These are phyloP conservation scores for Drosophila paracracens DNA, from an alignment of 2,888 invertebrate genomes.

Conservation along the genomic window DNA sequence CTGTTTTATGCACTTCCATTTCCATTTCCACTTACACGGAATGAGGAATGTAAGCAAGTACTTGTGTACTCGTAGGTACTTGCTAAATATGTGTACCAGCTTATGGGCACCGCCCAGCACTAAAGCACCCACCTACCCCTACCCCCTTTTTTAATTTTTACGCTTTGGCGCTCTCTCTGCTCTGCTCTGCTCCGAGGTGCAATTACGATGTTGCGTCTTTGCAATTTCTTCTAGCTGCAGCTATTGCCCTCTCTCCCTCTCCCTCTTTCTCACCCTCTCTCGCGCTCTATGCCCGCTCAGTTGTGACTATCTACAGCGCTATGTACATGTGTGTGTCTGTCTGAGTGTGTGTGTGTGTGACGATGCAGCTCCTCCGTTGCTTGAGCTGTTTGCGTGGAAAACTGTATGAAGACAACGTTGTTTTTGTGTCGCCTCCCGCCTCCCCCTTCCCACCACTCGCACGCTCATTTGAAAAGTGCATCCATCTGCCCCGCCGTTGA, in stretches of 20 bases:
- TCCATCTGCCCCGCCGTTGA: conserved; percentile 63
- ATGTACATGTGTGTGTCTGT: not conserved
- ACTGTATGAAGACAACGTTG: conserved; percentile 48
- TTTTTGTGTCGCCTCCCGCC: not conserved
- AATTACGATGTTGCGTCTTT: conserved; percentile 57
- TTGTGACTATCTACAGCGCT: conserved; percentile 45
- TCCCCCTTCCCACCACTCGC: not conserved
- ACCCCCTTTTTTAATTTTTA: not conserved
- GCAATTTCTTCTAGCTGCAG: conserved; percentile 77
- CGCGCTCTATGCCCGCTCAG: conserved; percentile 20
- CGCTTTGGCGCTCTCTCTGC: not conserved
- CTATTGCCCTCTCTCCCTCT: conserved; percentile 39
- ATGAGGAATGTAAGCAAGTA: conserved; percentile 14
- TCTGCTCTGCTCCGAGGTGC: conserved; percentile 35
- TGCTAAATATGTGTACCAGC: conserved; percentile 12
- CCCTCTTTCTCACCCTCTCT: conserved; percentile 30
- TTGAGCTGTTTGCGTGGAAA: conserved; percentile 67
- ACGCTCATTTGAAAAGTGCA: conserved; percentile 80
- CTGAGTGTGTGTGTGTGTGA: conserved; percentile 22
- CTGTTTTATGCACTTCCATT: not conserved
- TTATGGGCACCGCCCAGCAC: conserved; percentile 40
- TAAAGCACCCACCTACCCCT: not conserved
- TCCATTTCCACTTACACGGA: not conserved
- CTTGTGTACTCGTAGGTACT: conserved; percentile 27
- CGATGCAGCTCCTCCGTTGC: conserved; percentile 65